Evolutionary conservation across 2,888 invertebrate genomes (phyloP), one percentile per base, ranked within the genome.

Genomic region (Tinea pellionella): DNA sequence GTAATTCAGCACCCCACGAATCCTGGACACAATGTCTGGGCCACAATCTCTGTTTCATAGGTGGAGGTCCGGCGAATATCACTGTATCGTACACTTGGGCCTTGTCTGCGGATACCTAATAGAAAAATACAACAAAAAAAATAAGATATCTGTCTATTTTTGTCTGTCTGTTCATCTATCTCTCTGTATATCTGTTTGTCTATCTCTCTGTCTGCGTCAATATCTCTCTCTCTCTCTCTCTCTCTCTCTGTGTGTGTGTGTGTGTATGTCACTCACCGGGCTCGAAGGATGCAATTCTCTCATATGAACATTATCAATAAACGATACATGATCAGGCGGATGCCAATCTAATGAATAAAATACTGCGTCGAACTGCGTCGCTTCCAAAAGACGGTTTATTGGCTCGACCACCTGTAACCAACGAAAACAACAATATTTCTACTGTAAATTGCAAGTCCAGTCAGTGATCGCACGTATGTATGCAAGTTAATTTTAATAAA

Each of bases 261-360:
- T n/a, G n/a, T n/a, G n/a, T 2, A 9, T 16, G 47, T 16, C 18
- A n/a, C 89, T 86, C 67, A 93, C 93, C 69, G 92, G 89, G 66
- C 93, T 93, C 0, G 91, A 90, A 7, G 91, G 89, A 72, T 95
- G 92, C 61, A 96, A 78, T 63, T 93, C 90, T 0, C 96, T 83
- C 78, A 92, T 88, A 63, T 91, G 90, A 61, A 97, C 91, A 80
- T 98, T 98, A 76, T 98, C 98, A 66, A 97, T 93, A 82, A 99
- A 99, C 7, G 98, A 98, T 41, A 98, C 96, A 81, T 97, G 97
- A 84, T 97, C 94, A 43, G 92, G 92, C 0, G 98, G 98, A 88
- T 99, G 99, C 98, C 98, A 99, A 87, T 99, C 99, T 68, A 95
- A 89, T 0, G 98, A 96, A 86, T 98, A 99, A 80, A 96, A 95